Conservation (phyloP, 2,888 invertebrate species). For the Subacronicta megacephala region DNA sequence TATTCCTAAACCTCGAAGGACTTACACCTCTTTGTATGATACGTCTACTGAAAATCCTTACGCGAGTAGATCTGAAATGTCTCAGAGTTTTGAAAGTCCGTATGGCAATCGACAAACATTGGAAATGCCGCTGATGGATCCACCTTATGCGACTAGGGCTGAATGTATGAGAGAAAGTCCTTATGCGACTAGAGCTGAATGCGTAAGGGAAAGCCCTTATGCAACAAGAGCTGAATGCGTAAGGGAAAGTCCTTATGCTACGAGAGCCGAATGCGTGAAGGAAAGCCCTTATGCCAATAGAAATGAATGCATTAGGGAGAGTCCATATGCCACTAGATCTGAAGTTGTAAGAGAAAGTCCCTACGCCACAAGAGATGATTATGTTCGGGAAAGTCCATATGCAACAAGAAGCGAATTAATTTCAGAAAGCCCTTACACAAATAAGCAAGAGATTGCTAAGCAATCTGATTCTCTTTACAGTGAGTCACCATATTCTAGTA, state of each 20-base stretch:
- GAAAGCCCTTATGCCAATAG: conserved; percentile 64
- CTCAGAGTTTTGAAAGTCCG: conserved; percentile 82
- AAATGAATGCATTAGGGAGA: conserved; percentile 65
- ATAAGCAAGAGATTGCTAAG: conserved; percentile 73
- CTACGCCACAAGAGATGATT: conserved; percentile 58
- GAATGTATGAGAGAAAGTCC: conserved; percentile 62
- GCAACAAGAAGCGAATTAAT: conserved; percentile 63
- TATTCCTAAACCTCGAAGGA: conserved; percentile 87
- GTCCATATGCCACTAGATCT: conserved; percentile 56
- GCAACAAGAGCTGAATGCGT: conserved; percentile 49
- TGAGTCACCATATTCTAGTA: conserved; percentile 85
- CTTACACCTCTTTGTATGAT: conserved; percentile 84
- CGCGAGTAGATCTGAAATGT: conserved; percentile 79
- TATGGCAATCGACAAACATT: conserved; percentile 81
- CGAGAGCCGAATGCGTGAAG: conserved; percentile 62
- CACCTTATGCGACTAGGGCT: conserved; percentile 73
- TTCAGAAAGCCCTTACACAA: conserved; percentile 69
- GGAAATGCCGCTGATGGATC: conserved; percentile 80
- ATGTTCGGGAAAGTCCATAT: conserved; percentile 55
- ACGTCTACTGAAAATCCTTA: conserved; percentile 84
- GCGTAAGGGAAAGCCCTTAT: conserved; percentile 55
- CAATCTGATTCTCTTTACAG: conserved; percentile 77
- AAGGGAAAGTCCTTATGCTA: conserved; percentile 53
- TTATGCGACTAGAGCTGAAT: conserved; percentile 51
- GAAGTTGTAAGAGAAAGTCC: conserved; percentile 65